Evolutionary conservation across 2,797 vertebrate genomes (phyloP).

Genomic region (Neostethus bicornis): DNA sequence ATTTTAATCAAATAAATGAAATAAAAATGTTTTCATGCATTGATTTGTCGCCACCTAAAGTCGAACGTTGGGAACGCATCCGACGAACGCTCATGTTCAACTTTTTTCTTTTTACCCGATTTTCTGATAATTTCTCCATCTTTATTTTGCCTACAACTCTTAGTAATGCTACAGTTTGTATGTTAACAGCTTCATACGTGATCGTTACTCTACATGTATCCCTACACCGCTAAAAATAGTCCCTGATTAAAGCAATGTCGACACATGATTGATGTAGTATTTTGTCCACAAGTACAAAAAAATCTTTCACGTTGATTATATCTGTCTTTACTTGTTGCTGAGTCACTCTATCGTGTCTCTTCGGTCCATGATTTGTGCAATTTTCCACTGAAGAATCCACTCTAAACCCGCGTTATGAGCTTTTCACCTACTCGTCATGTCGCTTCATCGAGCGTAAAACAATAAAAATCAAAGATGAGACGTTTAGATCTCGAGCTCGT

Average conservation of each 20-base stretch:
- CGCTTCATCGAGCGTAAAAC: too few species aligned
- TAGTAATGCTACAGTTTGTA: neutral
- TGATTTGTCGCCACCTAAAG: constrained; percentile 14
- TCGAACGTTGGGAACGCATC: too few species aligned
- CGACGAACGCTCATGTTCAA: too few species aligned
- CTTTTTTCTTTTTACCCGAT: neutral
- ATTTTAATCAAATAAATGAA: neutral
- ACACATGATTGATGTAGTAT: neutral
- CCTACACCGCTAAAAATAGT: too few species aligned
- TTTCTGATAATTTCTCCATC: neutral
- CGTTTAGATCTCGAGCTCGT: too few species aligned
- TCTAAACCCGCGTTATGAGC: too few species aligned
- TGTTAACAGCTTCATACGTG: too few species aligned
- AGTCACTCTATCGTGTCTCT: neutral
- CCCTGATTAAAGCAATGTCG: neutral
- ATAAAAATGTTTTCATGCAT: constrained; percentile 9
- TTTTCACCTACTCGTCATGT: too few species aligned
- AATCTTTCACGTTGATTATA: neutral
- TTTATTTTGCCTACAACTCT: neutral
- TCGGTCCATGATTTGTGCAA: neutral
- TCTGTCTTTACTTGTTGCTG: neutral
- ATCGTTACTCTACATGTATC: too few species aligned
- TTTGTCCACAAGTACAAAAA: neutral
- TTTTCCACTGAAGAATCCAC: constrained; percentile 1
- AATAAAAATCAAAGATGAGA: too few species aligned